A percentile compares a stretch with the other conserved stretches of the same genome.
Evolutionary conservation across 2,113 vertebrate genomes (phyloP).

Genomic region (Sinocyclocheilus anshuiensis): DNA sequence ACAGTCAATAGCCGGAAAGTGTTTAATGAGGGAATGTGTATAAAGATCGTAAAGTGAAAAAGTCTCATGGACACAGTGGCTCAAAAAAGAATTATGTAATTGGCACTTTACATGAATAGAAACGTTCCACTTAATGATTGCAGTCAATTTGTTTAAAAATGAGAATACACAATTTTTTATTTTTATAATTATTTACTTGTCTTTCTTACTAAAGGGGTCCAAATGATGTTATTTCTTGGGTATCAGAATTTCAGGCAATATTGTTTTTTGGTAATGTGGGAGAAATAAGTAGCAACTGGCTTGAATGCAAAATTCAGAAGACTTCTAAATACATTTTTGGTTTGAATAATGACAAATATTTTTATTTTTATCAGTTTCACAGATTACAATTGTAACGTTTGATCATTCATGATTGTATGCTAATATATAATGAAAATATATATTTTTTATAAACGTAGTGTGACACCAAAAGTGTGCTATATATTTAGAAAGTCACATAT

Average conservation of each 20-base stretch:
- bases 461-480: neutral
- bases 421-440: neutral
- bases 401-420: neutral
- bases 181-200: no score
- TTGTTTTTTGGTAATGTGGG: neutral
- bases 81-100: neutral
- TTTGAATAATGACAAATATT: no score
- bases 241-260: neutral
- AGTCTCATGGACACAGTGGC: neutral
- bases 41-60: neutral
- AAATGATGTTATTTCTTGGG: neutral
- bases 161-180: neutral
- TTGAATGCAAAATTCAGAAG: neutral
- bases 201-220: no score
- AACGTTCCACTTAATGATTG: neutral
- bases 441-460: no score
- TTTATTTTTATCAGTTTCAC: neutral
- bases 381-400: neutral
- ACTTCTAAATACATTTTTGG: neutral
- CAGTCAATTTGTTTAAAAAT: neutral
- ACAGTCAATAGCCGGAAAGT: constrained; percentile 60
- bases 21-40: constrained; percentile 6
- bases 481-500: neutral
- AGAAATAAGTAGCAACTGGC: neutral
- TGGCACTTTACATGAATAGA: neutral